These are phyloP conservation scores for Scalopus aquaticus DNA, from an alignment of 2,113 vertebrate genomes.

Conservation along the genomic window DNA sequence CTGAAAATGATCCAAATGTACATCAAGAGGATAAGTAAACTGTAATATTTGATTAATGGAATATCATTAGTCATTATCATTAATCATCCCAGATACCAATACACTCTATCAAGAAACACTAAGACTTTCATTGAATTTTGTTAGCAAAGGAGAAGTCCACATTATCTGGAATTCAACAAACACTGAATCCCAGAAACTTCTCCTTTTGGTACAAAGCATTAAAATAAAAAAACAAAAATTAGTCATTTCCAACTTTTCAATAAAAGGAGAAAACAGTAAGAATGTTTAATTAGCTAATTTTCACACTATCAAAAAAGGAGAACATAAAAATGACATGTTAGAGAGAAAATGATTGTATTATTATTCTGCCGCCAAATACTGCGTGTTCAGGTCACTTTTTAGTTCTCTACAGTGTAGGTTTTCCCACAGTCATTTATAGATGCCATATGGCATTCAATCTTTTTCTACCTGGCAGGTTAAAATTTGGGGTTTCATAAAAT, in stretches of 20 bases:
- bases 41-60: not conserved
- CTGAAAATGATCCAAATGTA: constrained; percentile 11
- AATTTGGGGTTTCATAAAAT: not conserved
- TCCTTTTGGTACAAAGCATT: not conserved
- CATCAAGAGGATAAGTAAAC: not conserved
- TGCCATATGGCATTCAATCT: not conserved
- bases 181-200: not conserved
- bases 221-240: not conserved
- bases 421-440: not conserved
- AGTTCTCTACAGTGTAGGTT: not conserved
- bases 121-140: not conserved
- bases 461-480: not conserved
- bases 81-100: not conserved
- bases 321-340: not conserved
- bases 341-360: not conserved
- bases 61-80: not conserved
- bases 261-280: constrained; percentile 20
- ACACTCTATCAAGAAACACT: not conserved
- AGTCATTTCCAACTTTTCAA: not conserved
- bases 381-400: not conserved
- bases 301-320: not conserved
- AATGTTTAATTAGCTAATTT: not conserved
- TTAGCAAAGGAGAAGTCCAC: not conserved
- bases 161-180: constrained; percentile 19
- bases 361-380: not conserved